These are phyloP conservation scores for Rousettus madagascariensis DNA, from an alignment of 2,797 vertebrate genomes.

Conservation along the genomic window DNA sequence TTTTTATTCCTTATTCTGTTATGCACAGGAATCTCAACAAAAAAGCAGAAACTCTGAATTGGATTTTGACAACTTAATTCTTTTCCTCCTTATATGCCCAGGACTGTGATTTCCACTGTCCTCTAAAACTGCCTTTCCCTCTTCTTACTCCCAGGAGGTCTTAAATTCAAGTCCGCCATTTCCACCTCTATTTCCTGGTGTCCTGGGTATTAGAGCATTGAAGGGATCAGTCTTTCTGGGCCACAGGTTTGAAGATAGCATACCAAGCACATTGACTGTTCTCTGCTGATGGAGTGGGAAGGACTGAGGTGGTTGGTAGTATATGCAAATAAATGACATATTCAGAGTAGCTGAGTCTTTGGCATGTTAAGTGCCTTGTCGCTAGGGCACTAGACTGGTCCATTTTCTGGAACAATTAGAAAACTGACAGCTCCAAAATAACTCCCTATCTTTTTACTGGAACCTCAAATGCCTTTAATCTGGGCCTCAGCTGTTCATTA, in stretches of 20 bases:
- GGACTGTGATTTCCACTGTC: neutral
- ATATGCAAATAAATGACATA: neutral
- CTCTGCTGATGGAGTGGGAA: neutral
- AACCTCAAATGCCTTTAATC: neutral
- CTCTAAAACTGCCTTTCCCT: neutral
- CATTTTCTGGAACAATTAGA: neutral
- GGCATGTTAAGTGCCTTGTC: neutral
- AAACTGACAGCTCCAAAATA: conserved; percentile 11
- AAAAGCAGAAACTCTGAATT: neutral
- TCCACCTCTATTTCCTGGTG: neutral
- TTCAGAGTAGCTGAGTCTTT: neutral
- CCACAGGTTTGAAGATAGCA: neutral
- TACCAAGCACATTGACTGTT: neutral
- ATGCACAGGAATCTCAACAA: neutral
- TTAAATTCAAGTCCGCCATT: conserved; percentile 43
- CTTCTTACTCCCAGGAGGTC: neutral
- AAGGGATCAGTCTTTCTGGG: neutral
- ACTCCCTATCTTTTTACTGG: neutral
- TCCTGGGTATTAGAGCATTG: conserved; percentile 3
- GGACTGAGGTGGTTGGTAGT: neutral
- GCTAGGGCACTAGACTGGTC: neutral
- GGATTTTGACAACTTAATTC: neutral
- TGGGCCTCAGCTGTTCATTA: neutral
- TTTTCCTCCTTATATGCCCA: neutral
- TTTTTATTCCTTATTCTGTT: neutral